A percentile compares a stretch with the other conserved stretches of the same genome.
These are phyloP conservation scores for Ichneumoninae sp. DNA, from an alignment of 2,888 invertebrate species.

Conservation along the genomic window DNA sequence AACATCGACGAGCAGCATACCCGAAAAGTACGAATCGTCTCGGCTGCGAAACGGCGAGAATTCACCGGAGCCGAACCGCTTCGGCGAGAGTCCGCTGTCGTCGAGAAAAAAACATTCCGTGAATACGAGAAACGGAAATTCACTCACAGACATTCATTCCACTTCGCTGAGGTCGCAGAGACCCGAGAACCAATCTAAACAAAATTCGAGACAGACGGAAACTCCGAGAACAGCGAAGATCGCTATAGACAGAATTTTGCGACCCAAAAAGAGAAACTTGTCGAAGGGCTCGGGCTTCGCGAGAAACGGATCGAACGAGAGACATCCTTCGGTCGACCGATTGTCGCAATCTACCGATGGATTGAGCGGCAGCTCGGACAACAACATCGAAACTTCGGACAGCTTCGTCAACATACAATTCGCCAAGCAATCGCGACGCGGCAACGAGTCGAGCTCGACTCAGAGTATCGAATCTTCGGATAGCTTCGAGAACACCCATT, in stretches of 20 bases:
- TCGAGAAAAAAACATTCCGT: constrained; percentile 60
- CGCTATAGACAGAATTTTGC: constrained; percentile 39
- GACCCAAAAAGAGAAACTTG: constrained; percentile 56
- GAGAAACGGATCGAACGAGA: constrained; percentile 48
- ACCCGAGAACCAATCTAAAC: constrained; percentile 20
- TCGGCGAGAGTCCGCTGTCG: constrained; percentile 26
- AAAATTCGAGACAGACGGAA: constrained; percentile 38
- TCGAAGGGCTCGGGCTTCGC: constrained; percentile 51
- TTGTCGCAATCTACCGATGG: constrained; percentile 71
- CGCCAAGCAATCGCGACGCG: constrained; percentile 70
- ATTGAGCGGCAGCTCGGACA: constrained; percentile 75
- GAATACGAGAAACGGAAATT: constrained; percentile 70
- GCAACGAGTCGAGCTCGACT: constrained; percentile 74
- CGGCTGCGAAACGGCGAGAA: constrained; percentile 21
- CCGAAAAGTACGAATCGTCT: constrained; percentile 57
- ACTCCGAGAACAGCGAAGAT: constrained; percentile 67
- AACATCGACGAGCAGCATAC: constrained; percentile 73
- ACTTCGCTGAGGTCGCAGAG: constrained; percentile 41
- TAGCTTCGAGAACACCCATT: constrained; percentile 75
- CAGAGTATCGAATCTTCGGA: constrained; percentile 77
- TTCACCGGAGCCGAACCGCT: neutral
- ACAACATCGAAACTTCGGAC: constrained; percentile 79
- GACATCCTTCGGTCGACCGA: constrained; percentile 56
- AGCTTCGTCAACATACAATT: constrained; percentile 80
- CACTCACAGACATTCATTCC: constrained; percentile 68